Base-by-base conservation (phyloP, 2,888 invertebrate genomes). In the Graphium colonna region DNA sequence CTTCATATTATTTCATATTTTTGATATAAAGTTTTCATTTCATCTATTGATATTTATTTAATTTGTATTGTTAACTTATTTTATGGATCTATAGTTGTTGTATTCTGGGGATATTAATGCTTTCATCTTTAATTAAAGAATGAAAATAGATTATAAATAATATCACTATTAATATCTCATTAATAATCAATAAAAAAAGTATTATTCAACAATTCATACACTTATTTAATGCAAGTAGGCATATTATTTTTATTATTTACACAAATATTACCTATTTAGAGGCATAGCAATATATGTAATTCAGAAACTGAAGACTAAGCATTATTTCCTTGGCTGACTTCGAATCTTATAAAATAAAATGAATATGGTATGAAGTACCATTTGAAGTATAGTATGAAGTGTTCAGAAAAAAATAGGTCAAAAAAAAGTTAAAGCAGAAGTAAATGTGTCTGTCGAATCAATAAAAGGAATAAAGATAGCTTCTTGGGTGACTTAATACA, bases 321-420 rank as follows among this genome's bases (percentile, higher is more conserved):
- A 12, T 16, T 44, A 43, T 38, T 49, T 38, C 21, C 18, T 15
- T 26, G n/a, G 28, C 13, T 12, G 10, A 43, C 44, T 39, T 48
- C 33, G 5, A 36, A 5, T 31, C 12, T 39, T 18, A 36, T 17
- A 40, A 13, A 44, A 53, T 49, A 39, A 40, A 48, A 53, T 53
- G 53, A 42, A 31, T 39, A 39, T 49, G 51, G 52, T 46, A 48
- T 7, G 7, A n/a, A 13, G 18, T 15, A 56, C 54, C 58, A 52
- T 49, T 56, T 56, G 58, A 59, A 59, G 58, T 59, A 59, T 59
- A 16, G 36, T 40, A 43, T 59, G 52, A 59, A 46, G 40, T 16
- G 50, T 43, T 21, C 13, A 50, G 31, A 51, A 56, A 42, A 48
- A 45, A 45, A 39, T 36, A 53, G 53, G 50, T 54, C 40, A 52